phyloP scores from a whole-genome alignment of 2,797 vertebrate genomes.

The Urocyon cinereoargenteus region DNA sequence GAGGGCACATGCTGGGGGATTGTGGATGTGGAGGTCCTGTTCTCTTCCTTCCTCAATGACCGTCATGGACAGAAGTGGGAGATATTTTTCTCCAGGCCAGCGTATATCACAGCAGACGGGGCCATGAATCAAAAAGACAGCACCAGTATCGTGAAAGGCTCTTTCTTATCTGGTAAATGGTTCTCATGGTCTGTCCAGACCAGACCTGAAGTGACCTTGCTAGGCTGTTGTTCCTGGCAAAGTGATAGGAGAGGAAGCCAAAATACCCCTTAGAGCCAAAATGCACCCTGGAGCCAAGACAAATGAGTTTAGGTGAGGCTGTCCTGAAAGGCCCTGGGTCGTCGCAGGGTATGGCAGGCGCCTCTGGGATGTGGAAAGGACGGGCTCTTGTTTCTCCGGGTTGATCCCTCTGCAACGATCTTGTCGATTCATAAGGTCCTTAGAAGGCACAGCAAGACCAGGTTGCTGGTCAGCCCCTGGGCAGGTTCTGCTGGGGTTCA shows the following conservation, averaged over 20 bases:
- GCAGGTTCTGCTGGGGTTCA: background rate
- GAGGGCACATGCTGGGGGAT: rapidly evolving
- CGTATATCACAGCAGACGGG: background rate
- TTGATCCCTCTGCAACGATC: background rate
- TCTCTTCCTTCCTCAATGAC: background rate
- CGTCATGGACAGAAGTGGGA: rapidly evolving
- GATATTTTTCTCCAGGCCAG: slow-evolving; percentile 55
- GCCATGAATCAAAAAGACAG: slow-evolving; percentile 14
- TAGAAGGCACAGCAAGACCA: background rate
- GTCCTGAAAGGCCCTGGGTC: slow-evolving; percentile 79
- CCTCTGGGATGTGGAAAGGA: slow-evolving; percentile 55
- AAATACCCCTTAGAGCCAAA: slow-evolving; percentile 84
- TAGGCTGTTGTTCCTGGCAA: slow-evolving; percentile 85
- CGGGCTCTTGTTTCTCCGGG: slow-evolving; percentile 61
- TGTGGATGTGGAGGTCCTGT: background rate
- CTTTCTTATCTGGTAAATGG: slow-evolving; percentile 82
- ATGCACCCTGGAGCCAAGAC: slow-evolving; percentile 81
- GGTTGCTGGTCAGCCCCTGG: background rate
- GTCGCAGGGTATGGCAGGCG: slow-evolving; percentile 73
- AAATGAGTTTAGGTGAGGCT: slow-evolving; percentile 77
- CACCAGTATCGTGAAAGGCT: slow-evolving; percentile 77
- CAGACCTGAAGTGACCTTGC: slow-evolving; percentile 71
- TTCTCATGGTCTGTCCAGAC: slow-evolving; percentile 80
- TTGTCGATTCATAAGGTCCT: background rate
- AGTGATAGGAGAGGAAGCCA: slow-evolving; percentile 82